Conservation (phyloP, 2,797 vertebrate genomes). For the Pithecia hirsuta region DNA sequence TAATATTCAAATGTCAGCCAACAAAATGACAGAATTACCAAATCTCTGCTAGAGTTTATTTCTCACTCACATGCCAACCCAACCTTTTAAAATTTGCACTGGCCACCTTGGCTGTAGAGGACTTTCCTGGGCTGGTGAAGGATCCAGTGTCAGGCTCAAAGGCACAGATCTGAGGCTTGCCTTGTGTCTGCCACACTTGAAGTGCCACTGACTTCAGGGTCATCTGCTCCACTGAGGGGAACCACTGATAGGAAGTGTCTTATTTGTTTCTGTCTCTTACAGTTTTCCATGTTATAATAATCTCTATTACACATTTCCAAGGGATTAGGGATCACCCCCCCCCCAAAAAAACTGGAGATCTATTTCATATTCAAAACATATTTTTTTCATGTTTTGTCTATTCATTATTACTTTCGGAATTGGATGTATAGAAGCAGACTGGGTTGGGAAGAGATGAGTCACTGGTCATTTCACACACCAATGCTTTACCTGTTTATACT, state of each 20-base stretch:
- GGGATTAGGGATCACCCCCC: not conserved
- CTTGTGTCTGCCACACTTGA: not conserved
- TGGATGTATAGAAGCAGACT: not conserved
- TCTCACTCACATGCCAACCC: not conserved
- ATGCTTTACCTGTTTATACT: not conserved
- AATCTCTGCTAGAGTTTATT: not conserved
- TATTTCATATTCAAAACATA: not conserved
- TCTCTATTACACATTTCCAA: not conserved
- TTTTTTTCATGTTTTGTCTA: not conserved
- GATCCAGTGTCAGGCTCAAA: not conserved
- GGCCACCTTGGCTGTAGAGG: not conserved
- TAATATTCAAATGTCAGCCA: slow-evolving; percentile 41
- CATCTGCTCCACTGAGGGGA: not conserved
- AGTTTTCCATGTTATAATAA: not conserved
- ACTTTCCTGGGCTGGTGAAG: not conserved
- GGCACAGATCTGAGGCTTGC: not conserved
- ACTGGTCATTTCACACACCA: not conserved
- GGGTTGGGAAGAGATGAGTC: not conserved
- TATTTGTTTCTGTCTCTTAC: not conserved
- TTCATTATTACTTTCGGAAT: not conserved
- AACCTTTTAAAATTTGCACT: not conserved
- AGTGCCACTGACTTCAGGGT: not conserved
- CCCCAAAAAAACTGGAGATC: not conserved
- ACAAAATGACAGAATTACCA: slow-evolving; percentile 23
- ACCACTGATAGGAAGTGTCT: not conserved